These are phyloP conservation scores for Lasioglossum leucozonium DNA, from an alignment of 2,888 invertebrate genomes.

Conservation along the genomic window DNA sequence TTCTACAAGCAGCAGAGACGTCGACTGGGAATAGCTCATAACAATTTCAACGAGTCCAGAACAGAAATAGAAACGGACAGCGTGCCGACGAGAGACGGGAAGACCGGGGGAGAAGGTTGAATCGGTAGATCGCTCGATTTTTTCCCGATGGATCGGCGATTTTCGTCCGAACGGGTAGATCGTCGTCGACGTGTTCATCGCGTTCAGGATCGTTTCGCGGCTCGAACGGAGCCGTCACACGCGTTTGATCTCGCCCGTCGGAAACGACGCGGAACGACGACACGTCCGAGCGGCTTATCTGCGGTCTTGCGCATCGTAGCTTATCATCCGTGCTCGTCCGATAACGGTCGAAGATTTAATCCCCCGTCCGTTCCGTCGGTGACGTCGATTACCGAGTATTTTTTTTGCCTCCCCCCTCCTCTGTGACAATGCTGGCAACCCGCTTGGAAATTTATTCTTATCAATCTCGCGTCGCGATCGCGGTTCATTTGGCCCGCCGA, in stretches of 20 bases:
- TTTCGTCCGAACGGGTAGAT: not conserved
- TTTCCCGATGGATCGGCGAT: not conserved
- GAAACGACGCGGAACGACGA: not conserved
- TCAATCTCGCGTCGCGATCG: not conserved
- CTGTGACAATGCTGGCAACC: not conserved
- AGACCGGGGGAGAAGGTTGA: not conserved
- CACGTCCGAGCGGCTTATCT: not conserved
- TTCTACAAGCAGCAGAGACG: too few relatives aligned
- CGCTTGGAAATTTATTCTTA: not conserved
- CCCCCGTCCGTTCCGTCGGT: not conserved
- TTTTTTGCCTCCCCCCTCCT: too few relatives aligned
- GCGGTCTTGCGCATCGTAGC: not conserved
- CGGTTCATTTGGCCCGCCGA: not conserved
- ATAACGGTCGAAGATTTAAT: conserved; percentile 1
- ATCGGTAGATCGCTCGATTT: not conserved
- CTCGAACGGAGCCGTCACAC: not conserved
- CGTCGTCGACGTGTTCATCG: not conserved
- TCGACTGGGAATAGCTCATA: not conserved
- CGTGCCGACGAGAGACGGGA: not conserved
- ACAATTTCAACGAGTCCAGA: not conserved
- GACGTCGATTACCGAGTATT: not conserved
- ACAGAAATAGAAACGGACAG: not conserved
- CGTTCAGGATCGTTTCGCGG: not conserved
- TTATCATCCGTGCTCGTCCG: not conserved
- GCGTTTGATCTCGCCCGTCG: not conserved